phyloP scores from a whole-genome alignment of 1,140 invertebrate genomes.

The Drosophila rhopaloa region DNA sequence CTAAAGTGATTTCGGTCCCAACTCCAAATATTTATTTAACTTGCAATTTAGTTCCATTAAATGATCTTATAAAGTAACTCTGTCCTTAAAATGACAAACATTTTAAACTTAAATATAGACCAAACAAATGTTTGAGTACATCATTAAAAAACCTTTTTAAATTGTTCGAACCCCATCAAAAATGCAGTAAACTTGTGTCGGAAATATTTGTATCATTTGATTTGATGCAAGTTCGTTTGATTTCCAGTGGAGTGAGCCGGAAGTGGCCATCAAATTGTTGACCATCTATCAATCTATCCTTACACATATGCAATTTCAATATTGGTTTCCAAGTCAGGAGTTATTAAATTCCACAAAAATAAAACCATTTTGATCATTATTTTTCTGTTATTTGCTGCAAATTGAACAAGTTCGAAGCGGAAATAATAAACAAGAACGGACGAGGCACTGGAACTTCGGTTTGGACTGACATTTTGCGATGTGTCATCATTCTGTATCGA shows the following conservation, averaged over 20 bases:
- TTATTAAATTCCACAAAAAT: constrained; percentile 18
- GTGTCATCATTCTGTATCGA: constrained; percentile 38
- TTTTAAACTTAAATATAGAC: too few relatives aligned
- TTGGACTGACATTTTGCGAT: constrained; percentile 8
- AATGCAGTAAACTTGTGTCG: too few relatives aligned
- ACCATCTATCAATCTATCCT: neutral
- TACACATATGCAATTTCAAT: neutral
- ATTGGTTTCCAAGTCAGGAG: neutral
- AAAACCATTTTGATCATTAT: constrained; percentile 8
- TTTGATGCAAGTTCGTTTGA: neutral
- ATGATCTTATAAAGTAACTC: too few relatives aligned
- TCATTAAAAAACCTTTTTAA: too few relatives aligned
- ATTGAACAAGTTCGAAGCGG: constrained; percentile 8
- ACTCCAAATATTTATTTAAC: too few relatives aligned
- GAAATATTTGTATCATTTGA: neutral
- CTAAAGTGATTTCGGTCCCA: too few relatives aligned
- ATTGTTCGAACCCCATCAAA: too few relatives aligned
- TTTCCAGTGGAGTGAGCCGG: neutral
- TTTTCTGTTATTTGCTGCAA: neutral
- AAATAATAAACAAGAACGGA: constrained; percentile 20
- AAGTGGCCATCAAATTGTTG: constrained; percentile 5
- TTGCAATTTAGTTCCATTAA: too few relatives aligned
- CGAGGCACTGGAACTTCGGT: neutral
- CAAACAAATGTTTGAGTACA: too few relatives aligned
- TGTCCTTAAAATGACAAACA: too few relatives aligned